Base-by-base conservation (phyloP, 2,888 invertebrate species). In the Netelia inedita region DNA sequence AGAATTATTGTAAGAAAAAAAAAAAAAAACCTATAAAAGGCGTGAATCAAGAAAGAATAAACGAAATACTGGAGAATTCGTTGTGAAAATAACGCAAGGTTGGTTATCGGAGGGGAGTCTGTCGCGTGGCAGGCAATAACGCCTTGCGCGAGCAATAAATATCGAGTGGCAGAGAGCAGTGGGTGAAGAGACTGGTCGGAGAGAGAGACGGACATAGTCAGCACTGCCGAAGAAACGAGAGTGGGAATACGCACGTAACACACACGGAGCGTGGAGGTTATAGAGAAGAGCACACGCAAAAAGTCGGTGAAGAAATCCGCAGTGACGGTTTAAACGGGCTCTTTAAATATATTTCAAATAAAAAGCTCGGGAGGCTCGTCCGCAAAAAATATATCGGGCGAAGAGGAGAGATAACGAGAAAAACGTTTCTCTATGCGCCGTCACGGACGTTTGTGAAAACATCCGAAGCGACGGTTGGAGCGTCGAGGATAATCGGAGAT, bases 71-170 rank as follows among this genome's bases (percentile, higher is more conserved):
- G 46, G 3, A 14, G 46, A 46, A 46, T 46, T 14, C 14, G 10
- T 14, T 87, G 89, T 88, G 89, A 88, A 89, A 89, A 89, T 88
- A 89, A 88, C 89, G 88, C 88, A 87, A 87, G 89, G 87, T 88
- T 89, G 87, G 87, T 89, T 88, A 35, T 35, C 35, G 35, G 35
- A 35, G 35, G 35, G 35, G 35, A 84, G 28, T 55, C 43, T 43
- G 66, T 78, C 79, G 78, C 69, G 73, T 74, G 79, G 74, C 74
- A 71, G 63, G 68, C 76, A 75, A 75, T 69, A 53, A 73, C n/a
- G 57, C 46, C 35, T 74, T 16, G 10, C 28, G 46, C 53, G 69
- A 46, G 80, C 21, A 80, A 68, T 72, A 80, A 35, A 43, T 57
- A 57, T 88, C 86, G 61, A 68, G 61, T 79, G 61, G 71, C 3